Base-by-base conservation (phyloP, 2,797 vertebrate genomes). In the Macropodus opercularis region DNA sequence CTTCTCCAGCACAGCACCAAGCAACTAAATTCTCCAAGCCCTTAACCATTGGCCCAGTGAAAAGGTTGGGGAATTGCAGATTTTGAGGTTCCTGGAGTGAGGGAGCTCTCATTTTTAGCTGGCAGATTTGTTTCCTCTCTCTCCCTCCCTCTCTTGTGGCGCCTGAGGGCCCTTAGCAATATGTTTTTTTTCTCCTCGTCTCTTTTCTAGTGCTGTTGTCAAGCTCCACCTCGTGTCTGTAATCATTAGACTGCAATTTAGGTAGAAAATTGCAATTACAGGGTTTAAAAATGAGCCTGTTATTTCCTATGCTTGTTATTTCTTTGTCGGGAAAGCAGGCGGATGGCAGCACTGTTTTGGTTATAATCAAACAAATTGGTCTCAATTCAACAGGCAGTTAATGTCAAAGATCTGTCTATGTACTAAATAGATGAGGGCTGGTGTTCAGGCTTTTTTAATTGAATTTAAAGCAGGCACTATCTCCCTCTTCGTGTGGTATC, bases 171-270 rank as follows among this genome's bases (percentile, higher is more conserved):
- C 50, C 54, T 58, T 19, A 27, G 40, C 17, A 57, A 15, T 63
- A 44, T 74, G 49, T 49, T 22, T 64, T 42, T 55, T 22, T 38
- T 41, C 17, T 17, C 21, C 27, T 40, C 15, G 19, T 38, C 59
- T 73, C 59, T 36, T 60, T 69, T 52, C 53, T 64, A n/a, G 61
- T 66, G 44, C 73, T 85, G 66, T 72, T 84, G 77, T 85, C 69
- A 73, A 69, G 67, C 82, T 85, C 77, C 57, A 83, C 75, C 72
- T 85, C 54, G 12, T 66, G 72, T 24, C 59, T 77, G 72, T 81
- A 87, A 90, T 89, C 58, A 82, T 85, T 80, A 84, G 51, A 48
- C 69, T 53, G 50, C 77, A 88, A 80, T 89, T 90, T 91, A 63
- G 68, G 75, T 66, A 67, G 72, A 89, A 89, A 81, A 84, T 85